Conservation (phyloP, 2,888 invertebrate species). For the Lagria hirta region DNA sequence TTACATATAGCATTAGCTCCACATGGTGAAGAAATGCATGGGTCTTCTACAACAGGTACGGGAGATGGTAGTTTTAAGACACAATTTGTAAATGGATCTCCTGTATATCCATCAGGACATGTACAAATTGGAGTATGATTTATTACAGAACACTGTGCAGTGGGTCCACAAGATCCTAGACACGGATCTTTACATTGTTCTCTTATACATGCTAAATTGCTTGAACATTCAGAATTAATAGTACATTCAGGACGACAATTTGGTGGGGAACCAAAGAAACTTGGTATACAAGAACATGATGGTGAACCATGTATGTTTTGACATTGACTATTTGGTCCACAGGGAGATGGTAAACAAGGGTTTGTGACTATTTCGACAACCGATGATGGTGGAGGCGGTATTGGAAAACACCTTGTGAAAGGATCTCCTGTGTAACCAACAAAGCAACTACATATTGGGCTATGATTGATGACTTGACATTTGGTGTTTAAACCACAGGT, state of each 20-base stretch:
- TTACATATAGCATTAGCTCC: slow-evolving; percentile 63
- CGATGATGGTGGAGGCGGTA: slow-evolving; percentile 46
- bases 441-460: slow-evolving; percentile 68
- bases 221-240: slow-evolving; percentile 72
- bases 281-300: slow-evolving; percentile 65
- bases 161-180: slow-evolving; percentile 73
- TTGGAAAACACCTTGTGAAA: slow-evolving; percentile 66
- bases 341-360: slow-evolving; percentile 74
- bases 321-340: slow-evolving; percentile 74
- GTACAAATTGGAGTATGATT: slow-evolving; percentile 76
- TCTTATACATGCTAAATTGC: slow-evolving; percentile 72
- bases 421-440: slow-evolving; percentile 68
- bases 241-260: slow-evolving; percentile 69
- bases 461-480: slow-evolving; percentile 62
- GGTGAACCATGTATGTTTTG: slow-evolving; percentile 60
- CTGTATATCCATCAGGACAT: slow-evolving; percentile 60
- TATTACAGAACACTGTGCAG: slow-evolving; percentile 73
- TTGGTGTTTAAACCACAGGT: slow-evolving; percentile 58
- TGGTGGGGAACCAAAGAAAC: slow-evolving; percentile 69
- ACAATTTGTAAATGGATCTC: slow-evolving; percentile 58
- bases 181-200: slow-evolving; percentile 79
- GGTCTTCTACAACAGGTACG: slow-evolving; percentile 53
- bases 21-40: slow-evolving; percentile 64
- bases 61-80: slow-evolving; percentile 45
- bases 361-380: slow-evolving; percentile 44